A percentile compares a stretch with the other conserved stretches of the same genome.
phyloP scores from a whole-genome alignment of 2,888 invertebrate genomes.

The Plebejus argus region DNA sequence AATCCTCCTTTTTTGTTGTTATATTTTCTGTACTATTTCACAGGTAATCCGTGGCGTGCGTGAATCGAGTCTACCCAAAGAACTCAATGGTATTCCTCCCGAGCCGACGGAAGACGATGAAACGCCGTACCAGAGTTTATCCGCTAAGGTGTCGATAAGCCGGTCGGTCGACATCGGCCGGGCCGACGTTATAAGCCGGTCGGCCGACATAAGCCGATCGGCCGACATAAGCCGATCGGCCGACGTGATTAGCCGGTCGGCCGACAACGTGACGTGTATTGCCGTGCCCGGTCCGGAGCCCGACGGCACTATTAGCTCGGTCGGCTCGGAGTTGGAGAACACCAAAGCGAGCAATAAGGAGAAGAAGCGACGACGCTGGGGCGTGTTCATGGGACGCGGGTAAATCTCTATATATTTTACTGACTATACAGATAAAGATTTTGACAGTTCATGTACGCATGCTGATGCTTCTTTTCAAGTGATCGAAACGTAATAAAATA shows the following conservation, averaged over 20 bases:
- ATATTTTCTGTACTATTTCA: neutral
- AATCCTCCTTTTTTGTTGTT: too few species aligned
- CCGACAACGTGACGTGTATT: constrained; percentile 70
- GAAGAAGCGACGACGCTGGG: constrained; percentile 85
- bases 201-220: constrained; percentile 52
- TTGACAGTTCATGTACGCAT: too few species aligned
- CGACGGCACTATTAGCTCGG: constrained; percentile 65
- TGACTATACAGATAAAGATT: too few species aligned
- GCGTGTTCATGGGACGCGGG: constrained; percentile 83
- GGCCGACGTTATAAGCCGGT: constrained; percentile 45
- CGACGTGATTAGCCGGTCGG: constrained; percentile 51
- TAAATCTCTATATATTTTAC: neutral
- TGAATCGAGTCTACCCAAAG: constrained; percentile 58
- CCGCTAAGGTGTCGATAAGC: constrained; percentile 61
- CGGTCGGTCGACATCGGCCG: constrained; percentile 46
- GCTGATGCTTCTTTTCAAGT: too few species aligned
- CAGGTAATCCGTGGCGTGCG: constrained; percentile 62
- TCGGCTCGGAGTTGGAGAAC: constrained; percentile 70
- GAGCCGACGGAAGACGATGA: constrained; percentile 57
- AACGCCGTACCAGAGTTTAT: constrained; percentile 73
- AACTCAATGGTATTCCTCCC: neutral
- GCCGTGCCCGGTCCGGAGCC: constrained; percentile 47
- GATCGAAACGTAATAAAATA: too few species aligned
- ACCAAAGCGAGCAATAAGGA: constrained; percentile 72
- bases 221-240: constrained; percentile 46